Evolutionary conservation across 1,140 invertebrate species (phyloP), one percentile per base, ranked within the genome.

Genomic region (Microplitis mediator): DNA sequence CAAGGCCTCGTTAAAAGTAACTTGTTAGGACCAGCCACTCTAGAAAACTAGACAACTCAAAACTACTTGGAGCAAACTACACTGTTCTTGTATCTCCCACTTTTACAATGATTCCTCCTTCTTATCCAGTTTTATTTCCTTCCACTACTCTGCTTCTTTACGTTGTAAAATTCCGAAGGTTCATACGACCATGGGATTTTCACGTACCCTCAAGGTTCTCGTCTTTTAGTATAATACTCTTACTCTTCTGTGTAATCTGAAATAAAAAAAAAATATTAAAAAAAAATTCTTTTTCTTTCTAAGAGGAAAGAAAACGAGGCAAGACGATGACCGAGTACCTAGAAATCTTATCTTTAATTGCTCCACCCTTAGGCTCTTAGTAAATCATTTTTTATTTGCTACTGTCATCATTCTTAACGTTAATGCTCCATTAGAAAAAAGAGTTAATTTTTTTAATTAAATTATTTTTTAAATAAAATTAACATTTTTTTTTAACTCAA

Each of bases 1-100:
- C 58, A 52, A 73, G 76, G 78, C 75, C 78, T 82, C 74, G 78
- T 80, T 80, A 82, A 73, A 71, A 75, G 70, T 76, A 77, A 81
- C 78, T 81, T 78, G 79, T 81, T 79, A 79, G 73, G 69, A 50
- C 71, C 58, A 60, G 68, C 58, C 69, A 77, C 78, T 79, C 74
- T 60, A 66, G 65, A 74, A 76, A 78, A 76, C 76, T 78, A 75
- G 77, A 77, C 66, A 75, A 75, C 72, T 69, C 35, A 50, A 74
- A 64, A 45, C 68, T 65, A 54, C 58, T 54, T 34, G 31, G 45
- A n/a, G 39, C 60, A 63, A 63, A 67, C 54, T 56, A 23, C 45
- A 31, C 54, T 50, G 36, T 67, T 62, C 71, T 60, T 64, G 62
- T 14, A 45, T n/a, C 34, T 14, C n/a, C 11, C 36, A 23, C 16